Percentiles rank a stretch among this genome's conserved stretches.
Conservation (phyloP, 2,888 invertebrate genomes). For the Scaeva pyrastri region DNA sequence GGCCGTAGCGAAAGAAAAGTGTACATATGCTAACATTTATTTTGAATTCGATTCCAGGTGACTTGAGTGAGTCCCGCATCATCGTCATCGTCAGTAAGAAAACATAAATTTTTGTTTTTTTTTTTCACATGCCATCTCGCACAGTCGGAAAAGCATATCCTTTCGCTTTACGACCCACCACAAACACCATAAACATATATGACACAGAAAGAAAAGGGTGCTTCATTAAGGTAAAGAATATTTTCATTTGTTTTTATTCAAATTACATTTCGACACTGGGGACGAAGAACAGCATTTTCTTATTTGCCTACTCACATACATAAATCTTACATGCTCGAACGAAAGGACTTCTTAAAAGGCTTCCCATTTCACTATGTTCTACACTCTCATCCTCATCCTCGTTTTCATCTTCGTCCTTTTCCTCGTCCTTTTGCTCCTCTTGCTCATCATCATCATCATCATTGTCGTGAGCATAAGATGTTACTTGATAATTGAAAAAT, state of each 20-base stretch:
- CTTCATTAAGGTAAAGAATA: conserved; percentile 76
- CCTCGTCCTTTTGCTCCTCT: too few species aligned
- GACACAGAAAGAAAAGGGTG: conserved; percentile 64
- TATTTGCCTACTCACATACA: conserved; percentile 71
- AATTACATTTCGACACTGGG: conserved; percentile 75
- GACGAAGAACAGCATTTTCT: conserved; percentile 74
- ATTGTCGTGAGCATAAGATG: conserved; percentile 69
- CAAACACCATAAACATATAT: conserved; percentile 36
- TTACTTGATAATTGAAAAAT: conserved; percentile 76
- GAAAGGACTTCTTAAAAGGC: conserved; percentile 72
- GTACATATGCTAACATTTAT: conserved; percentile 71
- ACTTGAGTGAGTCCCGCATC: conserved; percentile 73
- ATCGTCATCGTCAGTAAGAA: conserved; percentile 72
- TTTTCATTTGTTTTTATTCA: conserved; percentile 76
- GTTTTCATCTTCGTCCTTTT: conserved; percentile 5
- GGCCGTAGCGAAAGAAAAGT: conserved; percentile 25
- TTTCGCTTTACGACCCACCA: conserved; percentile 34
- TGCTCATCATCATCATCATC: conserved; percentile 40
- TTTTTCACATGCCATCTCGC: conserved; percentile 48
- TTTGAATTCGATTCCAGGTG: conserved; percentile 75
- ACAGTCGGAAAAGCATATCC: conserved; percentile 14
- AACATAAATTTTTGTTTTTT: conserved; percentile 73
- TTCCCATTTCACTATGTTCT: conserved; percentile 50
- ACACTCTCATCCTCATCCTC: not conserved
- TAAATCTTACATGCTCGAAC: conserved; percentile 76